Percentiles rank a stretch among this genome's conserved stretches.
These are phyloP conservation scores for Eupithecia tripunctaria DNA, from an alignment of 2,888 invertebrate species.

Conservation along the genomic window DNA sequence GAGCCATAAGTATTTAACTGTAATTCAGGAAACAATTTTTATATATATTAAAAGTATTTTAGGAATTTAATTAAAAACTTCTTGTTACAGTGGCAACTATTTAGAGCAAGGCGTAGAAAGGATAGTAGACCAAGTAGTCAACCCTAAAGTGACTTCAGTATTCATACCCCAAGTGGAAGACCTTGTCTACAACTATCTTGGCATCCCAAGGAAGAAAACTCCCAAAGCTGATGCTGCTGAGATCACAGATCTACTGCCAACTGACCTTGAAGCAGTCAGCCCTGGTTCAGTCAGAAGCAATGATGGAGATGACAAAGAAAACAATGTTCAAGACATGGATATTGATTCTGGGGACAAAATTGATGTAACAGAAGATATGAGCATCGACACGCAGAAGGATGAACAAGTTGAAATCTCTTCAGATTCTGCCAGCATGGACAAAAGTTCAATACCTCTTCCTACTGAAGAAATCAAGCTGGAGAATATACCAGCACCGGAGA, in stretches of 20 bases:
- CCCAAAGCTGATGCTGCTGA: constrained; percentile 65
- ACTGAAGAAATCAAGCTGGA: constrained; percentile 71
- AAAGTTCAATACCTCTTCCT: constrained; percentile 64
- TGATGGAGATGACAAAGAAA: constrained; percentile 53
- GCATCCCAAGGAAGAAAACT: constrained; percentile 88
- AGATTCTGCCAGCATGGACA: constrained; percentile 59
- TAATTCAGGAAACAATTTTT: neutral
- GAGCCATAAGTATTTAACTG: neutral
- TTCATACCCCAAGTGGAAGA: constrained; percentile 96
- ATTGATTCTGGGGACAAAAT: constrained; percentile 48
- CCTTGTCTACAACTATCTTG: constrained; percentile 93
- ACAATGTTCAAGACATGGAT: constrained; percentile 65
- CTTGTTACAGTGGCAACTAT: constrained; percentile 89
- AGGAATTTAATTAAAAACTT: neutral
- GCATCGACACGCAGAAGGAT: constrained; percentile 40
- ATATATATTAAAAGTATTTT: neutral
- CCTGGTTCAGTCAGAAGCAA: constrained; percentile 90
- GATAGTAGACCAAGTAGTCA: constrained; percentile 97
- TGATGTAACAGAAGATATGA: constrained; percentile 46
- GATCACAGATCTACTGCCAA: constrained; percentile 86
- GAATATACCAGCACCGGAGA: constrained; percentile 74
- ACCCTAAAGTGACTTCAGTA: constrained; percentile 94
- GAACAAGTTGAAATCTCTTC: constrained; percentile 22
- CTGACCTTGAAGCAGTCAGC: constrained; percentile 92
- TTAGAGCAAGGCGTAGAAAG: constrained; percentile 96